Base-by-base conservation (phyloP, 1,140 invertebrate genomes). In the Panagrolaimus sp. region DNA sequence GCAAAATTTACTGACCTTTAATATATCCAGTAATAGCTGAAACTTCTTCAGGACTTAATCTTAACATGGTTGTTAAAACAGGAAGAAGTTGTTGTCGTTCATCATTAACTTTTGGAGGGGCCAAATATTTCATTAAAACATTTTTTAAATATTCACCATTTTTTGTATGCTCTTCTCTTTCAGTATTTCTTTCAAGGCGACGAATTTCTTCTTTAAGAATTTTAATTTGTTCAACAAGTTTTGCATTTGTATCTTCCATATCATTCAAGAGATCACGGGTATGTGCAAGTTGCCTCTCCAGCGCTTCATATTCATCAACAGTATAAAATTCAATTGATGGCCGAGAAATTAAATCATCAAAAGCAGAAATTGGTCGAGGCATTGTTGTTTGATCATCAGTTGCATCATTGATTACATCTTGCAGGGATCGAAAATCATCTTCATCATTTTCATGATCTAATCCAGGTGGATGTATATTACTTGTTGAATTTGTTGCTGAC, bases 151-250 rank as follows among this genome's bases (percentile, higher is more conserved):
- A 75, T 38, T 70, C 32, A 26, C 17, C 43, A 32, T 75, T 73
- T 28, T 71, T 67, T 10, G 44, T 63, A 66, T 75, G 73, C 43
- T 75, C 45, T 26, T 46, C 69, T 21, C 73, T 44, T 26, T 77
- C 63, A 12, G 74, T 52, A 44, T 71, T 68, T 15, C 69, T 26
- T 24, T 77, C 74, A 21, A 62, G 43, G 1, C 74, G 68, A n/a
- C 73, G 74, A 17, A 75, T 73, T 68, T 75, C 73, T 43, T 73
- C 65, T 28, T 75, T 75, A 8, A 75, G 65, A n/a, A 75, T 44
- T 28, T 32, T 52, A 26, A 67, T 58, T 46, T 75, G 73, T 15
- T 76, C 73, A 12, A 8, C 46, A 15, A 75, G 44, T 24, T 74
- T 69, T 1, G 67, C 55, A 55, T 75, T 75, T 14, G 38, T 63